phyloP scores from a whole-genome alignment of 2,888 invertebrate genomes.

The Erynnis tages region DNA sequence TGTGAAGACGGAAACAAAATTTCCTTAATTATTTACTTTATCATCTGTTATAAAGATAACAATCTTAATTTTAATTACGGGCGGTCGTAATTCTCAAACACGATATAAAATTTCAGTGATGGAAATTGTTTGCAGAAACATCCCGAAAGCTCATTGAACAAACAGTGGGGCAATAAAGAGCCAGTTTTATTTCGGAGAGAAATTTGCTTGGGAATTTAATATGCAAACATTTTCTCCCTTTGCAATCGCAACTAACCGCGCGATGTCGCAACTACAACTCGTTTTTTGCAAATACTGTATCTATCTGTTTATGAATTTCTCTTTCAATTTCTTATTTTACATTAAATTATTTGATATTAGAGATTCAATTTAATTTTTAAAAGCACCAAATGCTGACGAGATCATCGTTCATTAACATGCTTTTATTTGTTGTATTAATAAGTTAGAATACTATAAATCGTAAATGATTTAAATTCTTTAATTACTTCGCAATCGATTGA shows the following conservation, averaged over 20 bases:
- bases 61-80: slow-evolving; percentile 3
- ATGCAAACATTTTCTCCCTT: slow-evolving; percentile 14
- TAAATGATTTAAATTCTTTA: too few species aligned
- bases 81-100: background rate
- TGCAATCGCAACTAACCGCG: background rate
- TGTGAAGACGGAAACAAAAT: too few species aligned
- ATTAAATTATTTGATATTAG: too few species aligned
- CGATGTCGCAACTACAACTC: background rate
- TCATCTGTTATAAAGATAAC: background rate
- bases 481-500: too few species aligned
- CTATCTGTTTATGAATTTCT: too few species aligned
- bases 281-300: too few species aligned
- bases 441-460: too few species aligned
- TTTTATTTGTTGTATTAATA: too few species aligned
- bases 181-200: slow-evolving; percentile 18
- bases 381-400: too few species aligned
- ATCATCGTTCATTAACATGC: too few species aligned
- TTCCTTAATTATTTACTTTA: background rate
- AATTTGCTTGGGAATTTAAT: slow-evolving; percentile 23
- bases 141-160: slow-evolving; percentile 14
- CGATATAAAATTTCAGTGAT: slow-evolving; percentile 7
- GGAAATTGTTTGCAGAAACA: slow-evolving; percentile 16
- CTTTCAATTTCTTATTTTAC: too few species aligned
- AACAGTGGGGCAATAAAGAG: slow-evolving; percentile 21
- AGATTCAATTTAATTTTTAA: too few species aligned